A percentile compares a stretch with the other conserved stretches of the same genome.
Evolutionary conservation across 2,888 invertebrate genomes (phyloP).

Genomic region (Apoda limacodes): DNA sequence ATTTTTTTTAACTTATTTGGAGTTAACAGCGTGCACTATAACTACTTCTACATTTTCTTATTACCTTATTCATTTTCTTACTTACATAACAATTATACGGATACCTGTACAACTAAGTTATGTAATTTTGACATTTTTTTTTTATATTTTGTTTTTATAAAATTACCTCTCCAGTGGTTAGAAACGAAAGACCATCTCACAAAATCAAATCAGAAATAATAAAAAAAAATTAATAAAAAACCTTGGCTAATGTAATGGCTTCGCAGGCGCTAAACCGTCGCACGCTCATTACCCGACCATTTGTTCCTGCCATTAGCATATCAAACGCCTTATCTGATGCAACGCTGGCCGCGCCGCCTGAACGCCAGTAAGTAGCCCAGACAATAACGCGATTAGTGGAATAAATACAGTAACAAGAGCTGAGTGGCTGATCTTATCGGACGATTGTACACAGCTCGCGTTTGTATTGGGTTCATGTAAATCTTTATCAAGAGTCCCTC

Average conservation of each 20-base stretch:
- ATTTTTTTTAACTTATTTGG: too few species aligned
- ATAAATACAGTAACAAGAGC: slow-evolving; percentile 46
- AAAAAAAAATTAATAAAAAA: slow-evolving; percentile 17
- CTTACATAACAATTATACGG: too few species aligned
- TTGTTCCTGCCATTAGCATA: slow-evolving; percentile 58
- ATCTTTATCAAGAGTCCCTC: too few species aligned
- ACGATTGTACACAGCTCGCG: neutral
- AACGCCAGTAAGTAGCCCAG: slow-evolving; percentile 27
- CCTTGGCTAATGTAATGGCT: slow-evolving; percentile 19
- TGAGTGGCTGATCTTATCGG: slow-evolving; percentile 25
- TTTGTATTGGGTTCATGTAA: too few species aligned
- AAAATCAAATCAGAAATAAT: slow-evolving; percentile 17
- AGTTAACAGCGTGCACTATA: too few species aligned
- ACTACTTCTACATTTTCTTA: too few species aligned
- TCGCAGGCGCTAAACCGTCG: slow-evolving; percentile 45
- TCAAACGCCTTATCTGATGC: slow-evolving; percentile 60
- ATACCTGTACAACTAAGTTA: too few species aligned
- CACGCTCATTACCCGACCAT: slow-evolving; percentile 54
- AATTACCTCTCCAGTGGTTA: too few species aligned
- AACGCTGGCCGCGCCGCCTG: slow-evolving; percentile 31
- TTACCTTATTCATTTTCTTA: too few species aligned
- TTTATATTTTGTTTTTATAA: too few species aligned
- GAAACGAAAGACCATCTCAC: too few species aligned
- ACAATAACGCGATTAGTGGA: slow-evolving; percentile 56
- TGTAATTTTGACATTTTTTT: too few species aligned